Percentiles rank a stretch among this genome's conserved stretches.
Conservation (phyloP, 2,797 vertebrate species). For the Tolypeutes matacus region DNA sequence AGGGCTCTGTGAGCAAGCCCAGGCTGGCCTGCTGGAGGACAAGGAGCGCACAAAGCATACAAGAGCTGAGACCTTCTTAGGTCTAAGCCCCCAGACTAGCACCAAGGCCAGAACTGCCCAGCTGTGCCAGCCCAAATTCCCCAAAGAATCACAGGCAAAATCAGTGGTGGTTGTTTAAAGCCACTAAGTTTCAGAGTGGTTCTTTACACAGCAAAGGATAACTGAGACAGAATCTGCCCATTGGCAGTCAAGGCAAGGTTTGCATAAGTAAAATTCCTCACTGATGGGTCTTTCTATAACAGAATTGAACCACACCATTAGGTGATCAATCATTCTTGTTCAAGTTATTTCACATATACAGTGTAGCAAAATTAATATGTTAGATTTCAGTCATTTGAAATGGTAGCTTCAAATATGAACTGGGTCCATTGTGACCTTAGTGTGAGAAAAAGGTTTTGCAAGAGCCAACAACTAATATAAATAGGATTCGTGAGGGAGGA, state of each 20-base stretch:
- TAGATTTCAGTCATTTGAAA: conserved; percentile 11
- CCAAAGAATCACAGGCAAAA: not conserved
- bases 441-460: not conserved
- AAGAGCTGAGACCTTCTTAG: not conserved
- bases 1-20: not conserved
- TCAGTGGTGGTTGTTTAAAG: not conserved
- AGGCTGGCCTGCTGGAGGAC: not conserved
- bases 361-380: conserved; percentile 34
- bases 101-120: not conserved
- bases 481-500: not conserved
- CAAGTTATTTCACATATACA: not conserved
- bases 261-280: not conserved
- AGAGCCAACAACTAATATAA: conserved; percentile 2
- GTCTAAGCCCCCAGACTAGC: not conserved
- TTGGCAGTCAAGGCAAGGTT: not conserved
- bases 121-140: not conserved
- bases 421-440: conserved; percentile 3
- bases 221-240: not conserved
- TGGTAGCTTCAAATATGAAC: conserved; percentile 18
- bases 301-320: not conserved
- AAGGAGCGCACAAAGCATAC: not conserved
- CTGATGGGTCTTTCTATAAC: conserved; percentile 14
- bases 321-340: not conserved
- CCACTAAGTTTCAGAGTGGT: not conserved
- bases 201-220: not conserved